phyloP scores from a whole-genome alignment of 1,140 invertebrate genomes.

The Oryzaephilus surinamensis region DNA sequence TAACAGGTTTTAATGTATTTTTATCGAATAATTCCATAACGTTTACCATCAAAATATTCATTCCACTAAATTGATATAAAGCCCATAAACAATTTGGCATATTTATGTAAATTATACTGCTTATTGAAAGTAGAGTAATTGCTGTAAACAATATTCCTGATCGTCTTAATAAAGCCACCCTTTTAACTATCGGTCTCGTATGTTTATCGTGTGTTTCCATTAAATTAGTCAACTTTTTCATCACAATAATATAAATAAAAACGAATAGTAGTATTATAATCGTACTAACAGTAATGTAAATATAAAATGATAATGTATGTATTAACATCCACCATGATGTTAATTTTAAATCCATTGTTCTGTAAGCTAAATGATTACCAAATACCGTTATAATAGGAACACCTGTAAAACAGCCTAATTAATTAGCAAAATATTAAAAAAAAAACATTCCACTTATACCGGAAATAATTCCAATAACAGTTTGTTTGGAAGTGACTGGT shows the following conservation, averaged over 20 bases:
- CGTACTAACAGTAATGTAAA: slow-evolving; percentile 42
- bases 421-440: neutral
- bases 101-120: slow-evolving; percentile 28
- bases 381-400: slow-evolving; percentile 46
- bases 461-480: slow-evolving; percentile 46
- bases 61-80: slow-evolving; percentile 23
- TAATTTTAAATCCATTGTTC: slow-evolving; percentile 41
- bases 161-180: slow-evolving; percentile 9
- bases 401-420: too few species aligned
- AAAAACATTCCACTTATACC: too few species aligned
- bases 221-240: slow-evolving; percentile 21
- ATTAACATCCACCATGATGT: slow-evolving; percentile 48
- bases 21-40: neutral
- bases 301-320: slow-evolving; percentile 44
- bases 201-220: slow-evolving; percentile 17
- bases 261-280: slow-evolving; percentile 43
- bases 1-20: slow-evolving; percentile 3
- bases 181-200: slow-evolving; percentile 8
- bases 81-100: slow-evolving; percentile 20
- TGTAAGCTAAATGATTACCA: slow-evolving; percentile 44
- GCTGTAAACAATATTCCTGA: slow-evolving; percentile 20
- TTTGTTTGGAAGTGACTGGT: slow-evolving; percentile 41
- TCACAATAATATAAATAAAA: slow-evolving; percentile 42
- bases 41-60: slow-evolving; percentile 19
- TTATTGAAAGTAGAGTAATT: slow-evolving; percentile 16